Conservation (phyloP, 2,113 vertebrate species). For the Bungarus multicinctus region DNA sequence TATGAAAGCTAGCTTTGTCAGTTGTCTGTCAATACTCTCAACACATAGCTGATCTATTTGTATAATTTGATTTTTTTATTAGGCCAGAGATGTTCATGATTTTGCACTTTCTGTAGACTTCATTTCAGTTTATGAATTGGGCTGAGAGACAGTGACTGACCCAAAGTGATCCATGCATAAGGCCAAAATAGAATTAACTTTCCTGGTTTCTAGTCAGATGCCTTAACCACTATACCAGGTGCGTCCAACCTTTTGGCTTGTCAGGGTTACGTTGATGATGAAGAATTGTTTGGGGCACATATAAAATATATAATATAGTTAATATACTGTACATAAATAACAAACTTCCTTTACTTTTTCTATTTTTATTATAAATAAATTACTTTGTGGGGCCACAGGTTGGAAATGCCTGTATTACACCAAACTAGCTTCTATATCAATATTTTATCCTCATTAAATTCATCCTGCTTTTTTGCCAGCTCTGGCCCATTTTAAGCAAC, state of each 20-base stretch:
- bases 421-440: background rate
- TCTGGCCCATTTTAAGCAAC: background rate
- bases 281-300: background rate
- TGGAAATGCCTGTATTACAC: background rate
- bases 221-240: background rate
- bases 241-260: background rate
- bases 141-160: background rate
- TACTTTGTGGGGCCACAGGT: background rate
- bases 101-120: background rate
- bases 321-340: background rate
- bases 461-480: background rate
- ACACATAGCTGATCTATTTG: background rate
- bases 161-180: background rate
- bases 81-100: background rate
- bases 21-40: background rate
- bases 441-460: background rate
- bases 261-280: background rate
- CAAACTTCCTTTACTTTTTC: background rate
- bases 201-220: background rate
- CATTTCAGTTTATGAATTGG: background rate
- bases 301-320: background rate
- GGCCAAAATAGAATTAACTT: background rate
- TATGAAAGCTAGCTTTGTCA: background rate
- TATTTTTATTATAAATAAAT: background rate
- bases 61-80: background rate